phyloP scores from a whole-genome alignment of 2,113 vertebrate species.

The Corythornis cristatus region DNA sequence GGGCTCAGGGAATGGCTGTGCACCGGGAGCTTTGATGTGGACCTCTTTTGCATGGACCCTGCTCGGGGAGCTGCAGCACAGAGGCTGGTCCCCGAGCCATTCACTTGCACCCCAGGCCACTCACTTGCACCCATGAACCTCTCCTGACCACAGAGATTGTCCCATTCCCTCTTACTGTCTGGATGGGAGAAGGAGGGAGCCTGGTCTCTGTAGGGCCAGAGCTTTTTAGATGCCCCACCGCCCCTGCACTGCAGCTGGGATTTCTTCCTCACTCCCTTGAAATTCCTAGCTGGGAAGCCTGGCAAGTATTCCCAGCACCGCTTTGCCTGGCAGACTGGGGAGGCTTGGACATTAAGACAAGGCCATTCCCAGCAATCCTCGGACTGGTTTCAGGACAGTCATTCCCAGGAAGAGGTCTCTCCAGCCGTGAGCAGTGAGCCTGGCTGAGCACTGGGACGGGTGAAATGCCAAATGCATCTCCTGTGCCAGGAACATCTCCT shows the following conservation, averaged over 20 bases:
- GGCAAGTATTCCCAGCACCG: neutral
- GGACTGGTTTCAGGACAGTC: neutral
- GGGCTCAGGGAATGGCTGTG: rapidly evolving
- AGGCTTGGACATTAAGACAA: neutral
- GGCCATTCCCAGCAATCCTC: neutral
- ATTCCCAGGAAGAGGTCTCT: neutral
- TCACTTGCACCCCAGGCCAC: neutral
- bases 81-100: no score
- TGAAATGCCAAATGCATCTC: neutral
- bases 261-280: neutral
- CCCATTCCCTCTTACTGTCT: neutral
- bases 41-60: neutral
- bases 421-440: neutral
- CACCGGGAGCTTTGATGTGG: rapidly evolving
- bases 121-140: neutral
- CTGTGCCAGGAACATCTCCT: neutral
- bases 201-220: neutral
- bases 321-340: neutral
- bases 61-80: neutral
- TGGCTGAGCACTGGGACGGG: neutral
- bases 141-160: no score
- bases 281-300: neutral
- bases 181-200: neutral
- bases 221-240: neutral
- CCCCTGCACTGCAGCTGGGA: neutral